These are phyloP conservation scores for Caenorhabditis inopinata DNA, from an alignment of 1,140 invertebrate species.

Conservation along the genomic window DNA sequence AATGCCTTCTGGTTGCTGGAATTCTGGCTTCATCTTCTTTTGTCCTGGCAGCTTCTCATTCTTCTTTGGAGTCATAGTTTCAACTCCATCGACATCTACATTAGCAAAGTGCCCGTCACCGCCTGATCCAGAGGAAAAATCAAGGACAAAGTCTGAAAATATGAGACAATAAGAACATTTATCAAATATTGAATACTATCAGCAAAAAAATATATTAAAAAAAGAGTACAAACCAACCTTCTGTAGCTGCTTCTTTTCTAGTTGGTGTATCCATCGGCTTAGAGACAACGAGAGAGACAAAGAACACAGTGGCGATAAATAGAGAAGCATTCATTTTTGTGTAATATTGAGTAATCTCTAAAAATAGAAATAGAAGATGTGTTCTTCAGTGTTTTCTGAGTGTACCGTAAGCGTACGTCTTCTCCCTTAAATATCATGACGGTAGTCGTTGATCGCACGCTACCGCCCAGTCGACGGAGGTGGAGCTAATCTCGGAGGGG, in stretches of 20 bases:
- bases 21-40: conserved; percentile 28
- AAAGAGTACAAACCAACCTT: not conserved
- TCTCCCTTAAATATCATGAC: conserved; percentile 2
- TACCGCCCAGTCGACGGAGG: not conserved
- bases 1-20: conserved; percentile 19
- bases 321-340: conserved; percentile 20
- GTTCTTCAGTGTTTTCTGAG: conserved; percentile 19
- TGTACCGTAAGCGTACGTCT: not conserved
- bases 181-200: too few species aligned
- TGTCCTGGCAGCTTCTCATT: conserved; percentile 11
- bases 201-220: not conserved
- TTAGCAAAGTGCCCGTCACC: conserved; percentile 13
- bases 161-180: too few species aligned
- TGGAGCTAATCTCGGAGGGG: conserved; percentile 14
- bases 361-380: not conserved
- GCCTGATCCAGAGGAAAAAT: not conserved
- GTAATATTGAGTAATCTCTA: not conserved
- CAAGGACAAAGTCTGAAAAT: conserved; percentile 9
- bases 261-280: conserved; percentile 2
- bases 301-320: not conserved
- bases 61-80: conserved; percentile 22
- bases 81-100: conserved; percentile 4
- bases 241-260: not conserved
- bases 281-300: conserved; percentile 4
- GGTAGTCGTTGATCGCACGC: conserved; percentile 32